Evolutionary conservation across 2,113 vertebrate genomes (phyloP).

Genomic region (Ictidomys tridecemlineatus): DNA sequence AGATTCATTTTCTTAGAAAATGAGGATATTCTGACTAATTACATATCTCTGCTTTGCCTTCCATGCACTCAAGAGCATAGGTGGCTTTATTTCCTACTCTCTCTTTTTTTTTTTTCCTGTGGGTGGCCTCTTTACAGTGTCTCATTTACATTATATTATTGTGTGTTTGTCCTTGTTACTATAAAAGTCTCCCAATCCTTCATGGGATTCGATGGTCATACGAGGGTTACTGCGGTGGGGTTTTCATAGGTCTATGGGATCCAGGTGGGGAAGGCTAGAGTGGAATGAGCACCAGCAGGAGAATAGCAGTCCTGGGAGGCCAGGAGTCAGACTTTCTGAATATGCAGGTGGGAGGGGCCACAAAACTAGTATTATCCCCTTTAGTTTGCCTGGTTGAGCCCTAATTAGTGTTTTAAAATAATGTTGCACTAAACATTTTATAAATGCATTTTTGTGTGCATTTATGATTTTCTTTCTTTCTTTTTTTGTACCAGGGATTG

Average conservation of each 20-base stretch:
- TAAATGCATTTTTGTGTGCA: neutral
- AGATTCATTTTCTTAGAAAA: neutral
- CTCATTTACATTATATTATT: neutral
- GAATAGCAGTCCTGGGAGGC: neutral
- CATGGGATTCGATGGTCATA: neutral
- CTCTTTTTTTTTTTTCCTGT: too few species aligned
- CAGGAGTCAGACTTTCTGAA: neutral
- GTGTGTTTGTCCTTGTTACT: neutral
- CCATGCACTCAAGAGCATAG: neutral
- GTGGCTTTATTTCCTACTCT: neutral
- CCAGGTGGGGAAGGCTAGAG: neutral
- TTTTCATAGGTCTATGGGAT: neutral
- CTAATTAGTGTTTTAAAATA: constrained; percentile 12
- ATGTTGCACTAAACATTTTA: neutral
- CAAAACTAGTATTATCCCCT: neutral
- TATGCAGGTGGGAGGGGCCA: too few species aligned
- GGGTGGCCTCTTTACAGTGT: neutral
- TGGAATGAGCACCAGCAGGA: neutral
- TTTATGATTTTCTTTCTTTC: too few species aligned
- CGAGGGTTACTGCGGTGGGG: neutral
- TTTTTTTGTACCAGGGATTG: too few species aligned
- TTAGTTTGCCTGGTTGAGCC: neutral
- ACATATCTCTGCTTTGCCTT: neutral
- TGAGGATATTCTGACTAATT: neutral
- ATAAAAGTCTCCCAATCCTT: neutral